These are phyloP conservation scores for Vanessa atalanta DNA, from an alignment of 1,140 invertebrate genomes.

Conservation along the genomic window DNA sequence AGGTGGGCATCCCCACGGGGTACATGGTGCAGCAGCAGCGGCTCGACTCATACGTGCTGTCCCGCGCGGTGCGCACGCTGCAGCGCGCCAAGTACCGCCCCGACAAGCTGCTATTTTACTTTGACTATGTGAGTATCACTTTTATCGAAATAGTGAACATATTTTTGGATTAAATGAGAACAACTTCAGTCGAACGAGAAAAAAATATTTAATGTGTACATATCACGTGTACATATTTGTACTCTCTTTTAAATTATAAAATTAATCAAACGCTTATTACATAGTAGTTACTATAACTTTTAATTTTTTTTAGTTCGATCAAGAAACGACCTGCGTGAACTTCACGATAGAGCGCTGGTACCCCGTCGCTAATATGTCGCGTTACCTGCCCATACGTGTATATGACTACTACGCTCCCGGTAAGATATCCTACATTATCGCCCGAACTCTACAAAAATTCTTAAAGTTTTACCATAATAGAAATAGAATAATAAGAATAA, in stretches of 20 bases:
- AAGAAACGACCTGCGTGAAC: slow-evolving; percentile 92
- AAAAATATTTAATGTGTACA: no score
- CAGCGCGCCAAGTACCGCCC: slow-evolving; percentile 91
- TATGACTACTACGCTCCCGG: slow-evolving; percentile 98
- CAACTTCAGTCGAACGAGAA: no score
- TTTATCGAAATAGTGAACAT: background rate
- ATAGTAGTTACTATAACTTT: background rate
- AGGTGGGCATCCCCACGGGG: slow-evolving; percentile 95
- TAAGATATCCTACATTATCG: slow-evolving; percentile 66
- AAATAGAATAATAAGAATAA: no score
- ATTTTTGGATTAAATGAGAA: no score
- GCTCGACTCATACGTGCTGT: slow-evolving; percentile 91
- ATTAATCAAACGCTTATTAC: no score
- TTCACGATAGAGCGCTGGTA: slow-evolving; percentile 97
- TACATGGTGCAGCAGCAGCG: slow-evolving; percentile 96
- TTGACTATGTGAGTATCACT: slow-evolving; percentile 86
- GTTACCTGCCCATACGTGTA: slow-evolving; percentile 93
- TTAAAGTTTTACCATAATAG: no score
- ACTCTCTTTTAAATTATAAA: no score
- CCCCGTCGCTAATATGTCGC: slow-evolving; percentile 97
- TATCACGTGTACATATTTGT: no score
- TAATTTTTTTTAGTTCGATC: slow-evolving; percentile 83
- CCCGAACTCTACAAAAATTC: no score
- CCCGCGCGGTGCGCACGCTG: slow-evolving; percentile 87
- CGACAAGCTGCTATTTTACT: slow-evolving; percentile 95